Evolutionary conservation across 2,797 vertebrate genomes (phyloP).

Genomic region (Sebastes hubbsi): DNA sequence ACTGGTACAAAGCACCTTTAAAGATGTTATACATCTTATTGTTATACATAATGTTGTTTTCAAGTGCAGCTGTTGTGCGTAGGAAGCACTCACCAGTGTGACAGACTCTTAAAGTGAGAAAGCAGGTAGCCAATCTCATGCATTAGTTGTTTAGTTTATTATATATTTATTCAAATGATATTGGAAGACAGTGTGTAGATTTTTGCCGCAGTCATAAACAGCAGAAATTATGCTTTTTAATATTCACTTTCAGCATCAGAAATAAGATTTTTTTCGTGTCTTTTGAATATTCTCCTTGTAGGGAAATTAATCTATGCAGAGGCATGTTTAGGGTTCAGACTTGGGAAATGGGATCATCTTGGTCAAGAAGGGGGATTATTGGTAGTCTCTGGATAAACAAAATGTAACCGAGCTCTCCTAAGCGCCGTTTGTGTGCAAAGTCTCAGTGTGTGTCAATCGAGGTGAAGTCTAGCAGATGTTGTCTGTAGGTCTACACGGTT

Average conservation of each 20-base stretch:
- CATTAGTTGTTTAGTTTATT: neutral
- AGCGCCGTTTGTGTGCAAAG: no score
- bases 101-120: neutral
- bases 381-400: constrained; percentile 35
- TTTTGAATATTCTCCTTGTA: neutral
- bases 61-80: neutral
- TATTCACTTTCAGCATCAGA: neutral
- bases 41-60: neutral
- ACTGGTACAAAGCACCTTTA: neutral
- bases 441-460: neutral
- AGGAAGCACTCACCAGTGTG: neutral
- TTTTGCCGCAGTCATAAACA: neutral
- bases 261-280: neutral
- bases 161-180: neutral
- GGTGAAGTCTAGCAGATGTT: neutral
- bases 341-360: neutral
- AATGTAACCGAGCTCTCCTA: neutral
- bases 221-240: neutral
- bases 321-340: constrained; percentile 2
- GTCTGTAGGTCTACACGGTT: neutral
- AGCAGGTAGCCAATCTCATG: neutral
- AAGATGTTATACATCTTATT: neutral
- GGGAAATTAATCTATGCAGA: neutral
- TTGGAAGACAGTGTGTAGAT: neutral
- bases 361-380: constrained; percentile 19